Evolutionary conservation across 2,888 invertebrate species (phyloP).

Genomic region (Leptopilina drosophilae): DNA sequence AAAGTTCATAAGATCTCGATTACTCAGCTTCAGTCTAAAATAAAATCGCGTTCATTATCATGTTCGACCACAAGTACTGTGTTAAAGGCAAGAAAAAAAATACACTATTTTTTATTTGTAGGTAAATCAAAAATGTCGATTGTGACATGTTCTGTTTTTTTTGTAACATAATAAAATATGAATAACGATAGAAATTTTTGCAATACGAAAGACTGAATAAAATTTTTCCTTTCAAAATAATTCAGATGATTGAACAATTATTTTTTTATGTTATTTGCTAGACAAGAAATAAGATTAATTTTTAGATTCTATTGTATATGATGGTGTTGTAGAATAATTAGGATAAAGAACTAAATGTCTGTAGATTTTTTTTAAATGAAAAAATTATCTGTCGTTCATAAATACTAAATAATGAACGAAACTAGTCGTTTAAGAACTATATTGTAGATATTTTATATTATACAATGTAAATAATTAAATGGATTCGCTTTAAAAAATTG

Average conservation of each 20-base stretch:
- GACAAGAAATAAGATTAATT: no score
- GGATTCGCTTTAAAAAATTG: not conserved
- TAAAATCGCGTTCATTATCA: constrained; percentile 39
- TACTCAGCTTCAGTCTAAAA: constrained; percentile 39
- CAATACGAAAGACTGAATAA: not conserved
- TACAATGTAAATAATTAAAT: constrained; percentile 25
- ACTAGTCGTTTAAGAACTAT: constrained; percentile 12
- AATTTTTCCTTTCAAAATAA: not conserved
- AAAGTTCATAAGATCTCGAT: constrained; percentile 40
- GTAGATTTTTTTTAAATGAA: not conserved
- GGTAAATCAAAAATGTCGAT: not conserved
- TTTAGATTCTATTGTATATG: no score
- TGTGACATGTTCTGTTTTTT: not conserved
- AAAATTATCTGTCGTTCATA: not conserved
- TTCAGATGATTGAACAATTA: no score
- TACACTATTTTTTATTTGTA: no score
- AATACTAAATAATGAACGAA: not conserved
- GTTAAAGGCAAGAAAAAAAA: constrained; percentile 20
- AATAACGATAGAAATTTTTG: not conserved
- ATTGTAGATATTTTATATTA: constrained; percentile 11
- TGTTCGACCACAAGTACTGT: constrained; percentile 31
- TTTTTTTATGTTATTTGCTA: no score
- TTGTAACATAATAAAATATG: no score
- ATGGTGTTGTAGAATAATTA: not conserved
- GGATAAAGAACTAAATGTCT: not conserved